A percentile compares a stretch with the other conserved stretches of the same genome.
phyloP scores from a whole-genome alignment of 2,888 invertebrate genomes.

The Parnassius mnemosyne region DNA sequence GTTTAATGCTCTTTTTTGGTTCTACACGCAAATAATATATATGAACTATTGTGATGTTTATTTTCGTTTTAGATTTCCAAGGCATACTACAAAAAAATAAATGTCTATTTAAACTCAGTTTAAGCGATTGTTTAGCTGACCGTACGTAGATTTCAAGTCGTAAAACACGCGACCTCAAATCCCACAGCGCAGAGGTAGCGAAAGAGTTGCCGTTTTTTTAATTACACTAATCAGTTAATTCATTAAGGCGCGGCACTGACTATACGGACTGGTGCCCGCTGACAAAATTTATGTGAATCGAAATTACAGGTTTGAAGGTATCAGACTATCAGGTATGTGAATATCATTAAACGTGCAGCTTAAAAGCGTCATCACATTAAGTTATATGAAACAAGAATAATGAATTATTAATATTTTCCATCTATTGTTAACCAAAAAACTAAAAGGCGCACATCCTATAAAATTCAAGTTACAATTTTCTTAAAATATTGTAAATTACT shows the following conservation, averaged over 20 bases:
- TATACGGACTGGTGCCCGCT: slow-evolving; percentile 31
- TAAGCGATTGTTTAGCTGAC: slow-evolving; percentile 32
- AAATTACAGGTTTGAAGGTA: slow-evolving; percentile 13
- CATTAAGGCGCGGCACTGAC: slow-evolving; percentile 57
- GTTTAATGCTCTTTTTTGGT: no score
- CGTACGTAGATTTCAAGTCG: slow-evolving; percentile 65
- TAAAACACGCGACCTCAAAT: slow-evolving; percentile 50
- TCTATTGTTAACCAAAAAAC: no score
- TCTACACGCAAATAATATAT: no score
- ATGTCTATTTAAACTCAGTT: slow-evolving; percentile 21
- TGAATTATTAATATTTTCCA: no score
- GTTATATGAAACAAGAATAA: no score
- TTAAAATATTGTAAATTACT: no score
- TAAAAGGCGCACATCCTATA: no score
- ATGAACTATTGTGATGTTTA: no score
- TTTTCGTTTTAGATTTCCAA: no score
- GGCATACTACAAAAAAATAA: no score
- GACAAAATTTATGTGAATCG: slow-evolving; percentile 24
- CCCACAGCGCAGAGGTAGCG: slow-evolving; percentile 54
- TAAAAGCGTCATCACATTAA: slow-evolving; percentile 82
- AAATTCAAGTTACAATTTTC: no score
- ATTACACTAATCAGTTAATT: slow-evolving; percentile 79
- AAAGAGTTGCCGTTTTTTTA: slow-evolving; percentile 75
- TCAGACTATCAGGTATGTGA: background rate
- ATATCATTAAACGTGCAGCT: background rate